phyloP scores from a whole-genome alignment of 2,888 invertebrate species.

The Tetrapedia diversipes region DNA sequence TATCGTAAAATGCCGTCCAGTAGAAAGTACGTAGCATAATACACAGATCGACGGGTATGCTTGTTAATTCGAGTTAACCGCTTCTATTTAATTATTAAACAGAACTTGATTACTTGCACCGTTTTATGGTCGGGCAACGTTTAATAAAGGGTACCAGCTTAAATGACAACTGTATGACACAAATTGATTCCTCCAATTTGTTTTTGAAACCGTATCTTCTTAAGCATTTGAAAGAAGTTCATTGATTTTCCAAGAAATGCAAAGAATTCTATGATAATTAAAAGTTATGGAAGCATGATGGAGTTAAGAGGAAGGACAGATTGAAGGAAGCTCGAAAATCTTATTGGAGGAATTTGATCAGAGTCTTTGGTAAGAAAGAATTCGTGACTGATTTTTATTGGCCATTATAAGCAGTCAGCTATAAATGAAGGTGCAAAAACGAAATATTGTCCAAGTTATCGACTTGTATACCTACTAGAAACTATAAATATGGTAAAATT shows the following conservation, averaged over 20 bases:
- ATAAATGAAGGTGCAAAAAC: too few species aligned
- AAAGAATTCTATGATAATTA: not conserved
- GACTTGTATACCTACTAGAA: conserved; percentile 10
- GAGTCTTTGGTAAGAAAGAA: not conserved
- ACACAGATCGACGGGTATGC: conserved; percentile 42
- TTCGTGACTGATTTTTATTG: not conserved
- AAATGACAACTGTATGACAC: not conserved
- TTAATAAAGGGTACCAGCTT: conserved; percentile 12
- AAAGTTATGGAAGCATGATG: too few species aligned
- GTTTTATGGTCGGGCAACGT: not conserved
- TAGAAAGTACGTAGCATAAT: conserved; percentile 59
- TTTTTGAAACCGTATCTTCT: not conserved
- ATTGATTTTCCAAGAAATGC: too few species aligned
- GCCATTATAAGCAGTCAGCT: not conserved
- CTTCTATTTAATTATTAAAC: conserved; percentile 25
- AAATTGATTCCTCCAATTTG: conserved; percentile 1
- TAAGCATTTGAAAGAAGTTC: not conserved
- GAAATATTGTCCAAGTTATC: conserved; percentile 5
- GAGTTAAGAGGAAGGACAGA: too few species aligned
- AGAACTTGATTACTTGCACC: conserved; percentile 15
- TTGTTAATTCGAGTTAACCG: conserved; percentile 2
- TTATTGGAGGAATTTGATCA: too few species aligned
- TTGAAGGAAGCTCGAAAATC: too few species aligned
- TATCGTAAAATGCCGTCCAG: conserved; percentile 65
- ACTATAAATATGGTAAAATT: conserved; percentile 40